Evolutionary conservation across 2,888 invertebrate genomes (phyloP).

Genomic region (Hoplodrina ambigua): DNA sequence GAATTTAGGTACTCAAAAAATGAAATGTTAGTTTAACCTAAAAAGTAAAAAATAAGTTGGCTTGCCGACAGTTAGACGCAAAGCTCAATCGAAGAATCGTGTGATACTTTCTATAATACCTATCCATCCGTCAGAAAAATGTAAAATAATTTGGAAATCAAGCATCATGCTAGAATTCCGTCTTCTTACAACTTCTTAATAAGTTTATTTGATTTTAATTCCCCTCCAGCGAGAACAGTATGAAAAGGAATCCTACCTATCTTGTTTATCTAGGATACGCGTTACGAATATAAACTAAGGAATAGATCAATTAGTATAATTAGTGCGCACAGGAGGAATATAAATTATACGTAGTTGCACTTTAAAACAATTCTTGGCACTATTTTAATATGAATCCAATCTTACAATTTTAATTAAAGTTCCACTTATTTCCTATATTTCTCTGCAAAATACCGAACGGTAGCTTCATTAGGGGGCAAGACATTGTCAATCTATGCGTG

Average conservation of each 20-base stretch:
- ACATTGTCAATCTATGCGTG: slow-evolving; percentile 83
- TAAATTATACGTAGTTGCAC: slow-evolving; percentile 24
- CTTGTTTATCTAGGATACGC: slow-evolving; percentile 47
- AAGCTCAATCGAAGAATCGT: not conserved
- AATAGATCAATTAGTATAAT: slow-evolving; percentile 56
- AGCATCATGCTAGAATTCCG: not conserved
- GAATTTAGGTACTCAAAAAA: no score
- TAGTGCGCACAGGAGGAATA: slow-evolving; percentile 46
- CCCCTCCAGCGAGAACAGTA: slow-evolving; percentile 1
- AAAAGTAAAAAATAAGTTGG: no score
- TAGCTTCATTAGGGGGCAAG: slow-evolving; percentile 79
- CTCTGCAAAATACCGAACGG: slow-evolving; percentile 63
- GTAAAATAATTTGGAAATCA: not conserved
- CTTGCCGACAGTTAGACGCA: not conserved
- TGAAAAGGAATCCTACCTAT: slow-evolving; percentile 39
- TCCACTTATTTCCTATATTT: slow-evolving; percentile 67
- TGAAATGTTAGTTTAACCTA: no score
- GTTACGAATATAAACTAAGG: slow-evolving; percentile 47
- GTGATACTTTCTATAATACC: not conserved
- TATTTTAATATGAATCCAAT: slow-evolving; percentile 26
- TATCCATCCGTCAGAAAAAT: not conserved
- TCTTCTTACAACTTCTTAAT: not conserved
- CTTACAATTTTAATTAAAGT: slow-evolving; percentile 33
- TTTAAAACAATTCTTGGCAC: slow-evolving; percentile 19
- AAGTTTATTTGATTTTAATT: slow-evolving; percentile 12